Evolutionary conservation across 2,113 vertebrate species (phyloP), one percentile per base, ranked within the genome.

Genomic region (Bos javanicus): DNA sequence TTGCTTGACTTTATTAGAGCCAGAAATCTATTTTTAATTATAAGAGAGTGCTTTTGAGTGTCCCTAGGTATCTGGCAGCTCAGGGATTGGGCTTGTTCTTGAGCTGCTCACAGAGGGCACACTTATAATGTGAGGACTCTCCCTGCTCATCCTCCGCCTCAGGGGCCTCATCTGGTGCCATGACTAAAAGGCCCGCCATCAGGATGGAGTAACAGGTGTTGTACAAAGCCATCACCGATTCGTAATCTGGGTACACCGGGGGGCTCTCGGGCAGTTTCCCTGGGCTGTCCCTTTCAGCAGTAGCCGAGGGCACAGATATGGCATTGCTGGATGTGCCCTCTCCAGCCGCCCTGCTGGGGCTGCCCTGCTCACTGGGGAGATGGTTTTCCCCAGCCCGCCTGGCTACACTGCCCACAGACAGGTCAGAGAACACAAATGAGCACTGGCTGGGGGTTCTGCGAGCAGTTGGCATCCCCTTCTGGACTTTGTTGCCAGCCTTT

Each of bases 401-500:
- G 11, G 12, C 3, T 4, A 13, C 4, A 7, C 1, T 28, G 19
- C 10, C 43, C 43, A 12, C 4, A 1, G 83, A 33, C 26, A 14
- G 0, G 7, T 9, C 15, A 4, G 48, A 4, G 33, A 10, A 67
- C 3, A 2, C 0, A 1, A 48, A 17, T 2, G 64, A 46, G 15
- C 14, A 17, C 1, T 1, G 1, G 16, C 57, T 56, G 43, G 59
- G 26, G 16, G 62, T n/a, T 9, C 43, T 30, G 54, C 17, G 76
- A 11, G 33, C 48, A 62, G 60, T 7, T 15, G 60, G 60, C 60
- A 30, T 15, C 14, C 23, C 19, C 23, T 33, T 28, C 83, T 36
- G 59, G 52, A 36, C 5, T 1, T 39, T 19, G 19, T 0, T 2
- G 4, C 2, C 3, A 0, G 28, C 50, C 14, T 36, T 26, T 0